Evolutionary conservation across 2,113 vertebrate genomes (phyloP), one percentile per base, ranked within the genome.

Genomic region (Struthio camelus): DNA sequence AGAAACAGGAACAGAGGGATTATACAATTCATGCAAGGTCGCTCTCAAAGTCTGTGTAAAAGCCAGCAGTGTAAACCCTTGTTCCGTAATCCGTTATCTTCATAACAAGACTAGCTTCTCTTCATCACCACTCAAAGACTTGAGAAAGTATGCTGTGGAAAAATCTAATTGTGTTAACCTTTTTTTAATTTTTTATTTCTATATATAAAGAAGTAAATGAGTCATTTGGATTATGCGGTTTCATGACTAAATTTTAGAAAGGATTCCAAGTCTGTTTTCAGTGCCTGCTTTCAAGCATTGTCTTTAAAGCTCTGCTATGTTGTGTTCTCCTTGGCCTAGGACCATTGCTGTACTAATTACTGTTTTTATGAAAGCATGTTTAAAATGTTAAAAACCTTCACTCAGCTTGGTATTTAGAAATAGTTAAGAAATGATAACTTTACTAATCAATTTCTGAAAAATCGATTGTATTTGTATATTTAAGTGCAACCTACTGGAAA

Each of bases 71-170:
- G 0, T 30, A 23, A 91, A 81, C 59, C 78, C 78, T 93, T 53
- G 11, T 91, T 72, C 85, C 9, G 0, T 94, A 94, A 95, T 70
- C 81, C 48, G 7, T 90, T 91, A n/a, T 87, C 75, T 70, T n/a
- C 67, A 88, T 88, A 87, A 70, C 79, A 91, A 83, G 85, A 72
- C 58, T 82, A 77, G 71, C 50, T 90, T 95, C 67, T 77, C 89
- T 96, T 95, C 81, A 58, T 85, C 61, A 42, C 44, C 24, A 25
- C 53, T 85, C 78, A 94, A 85, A 89, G 61, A n/a, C 71, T 77
- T 34, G 62, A 32, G 76, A 85, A 91, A 80, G n/a, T 42, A 28
- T 32, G 27, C 70, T 85, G 23, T 30, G 48, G 48, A 58, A 95
- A 95, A 96, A 93, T 73, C 73, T 67, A n/a, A 85, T 92, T 88